Base-by-base conservation (phyloP, 2,113 vertebrate species). In the Dasypus novemcinctus region DNA sequence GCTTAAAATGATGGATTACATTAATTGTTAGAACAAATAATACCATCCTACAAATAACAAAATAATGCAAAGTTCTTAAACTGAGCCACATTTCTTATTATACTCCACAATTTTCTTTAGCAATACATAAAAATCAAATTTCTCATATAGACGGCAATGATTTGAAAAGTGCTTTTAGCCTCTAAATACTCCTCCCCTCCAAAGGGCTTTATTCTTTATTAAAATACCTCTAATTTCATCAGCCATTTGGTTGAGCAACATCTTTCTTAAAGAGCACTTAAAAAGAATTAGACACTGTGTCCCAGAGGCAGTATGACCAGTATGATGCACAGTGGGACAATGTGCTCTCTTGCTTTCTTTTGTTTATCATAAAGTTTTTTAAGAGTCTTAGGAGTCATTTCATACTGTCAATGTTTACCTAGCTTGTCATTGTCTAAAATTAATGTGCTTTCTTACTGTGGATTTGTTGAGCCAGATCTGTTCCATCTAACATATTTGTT, bases 381-480 rank as follows among this genome's bases (percentile, higher is more conserved):
- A 69, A 36, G 74, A 83, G 33, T 49, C 71, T 91, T 78, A 27
- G 57, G 66, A 87, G 14, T 87, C 64, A 91, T 93, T 87, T 80
- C 66, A 81, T n/a, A 76, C 14, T 33, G 11, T 66, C 7, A 0
- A 63, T 76, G 81, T 93, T 89, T 92, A 46, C 49, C 4, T 8
- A 72, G 20, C 7, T 86, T 82, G 8, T 49, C 79, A 89, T 80
- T 54, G 41, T 75, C 23, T 79, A 66, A 87, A 94, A 92, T 41
- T 41, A 1, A 57, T 4, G 3, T 57, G 6, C 33, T 94, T 95
- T 63, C 57, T 82, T 52, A 57, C n/a, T 83, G 36, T 61, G 38
- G 36, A 61, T 96, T 95, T 93, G 52, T 87, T 46, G 80, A 93
- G 29, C 5, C 69, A 86, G 43, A 87, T 87, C 85, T 87, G 49